phyloP scores from a whole-genome alignment of 2,888 invertebrate genomes.

The Sericinus montela region DNA sequence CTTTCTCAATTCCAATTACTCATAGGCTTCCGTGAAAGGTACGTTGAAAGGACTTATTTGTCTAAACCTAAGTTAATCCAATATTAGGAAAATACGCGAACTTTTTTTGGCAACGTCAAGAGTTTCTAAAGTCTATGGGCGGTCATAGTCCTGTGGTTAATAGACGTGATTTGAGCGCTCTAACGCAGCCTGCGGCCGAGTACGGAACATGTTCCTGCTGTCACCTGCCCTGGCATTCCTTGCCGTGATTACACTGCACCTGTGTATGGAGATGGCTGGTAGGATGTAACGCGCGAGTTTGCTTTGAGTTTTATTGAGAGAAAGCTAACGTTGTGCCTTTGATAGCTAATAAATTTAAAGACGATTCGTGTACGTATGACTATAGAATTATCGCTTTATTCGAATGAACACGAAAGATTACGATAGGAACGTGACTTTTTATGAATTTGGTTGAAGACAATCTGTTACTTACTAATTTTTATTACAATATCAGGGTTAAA shows the following conservation, averaged over 20 bases:
- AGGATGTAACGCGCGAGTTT: constrained; percentile 31
- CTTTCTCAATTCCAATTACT: too few relatives aligned
- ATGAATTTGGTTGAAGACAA: not conserved
- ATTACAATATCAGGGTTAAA: too few relatives aligned
- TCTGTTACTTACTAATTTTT: not conserved
- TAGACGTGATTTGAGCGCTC: constrained; percentile 72
- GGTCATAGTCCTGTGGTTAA: constrained; percentile 75
- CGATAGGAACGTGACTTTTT: not conserved
- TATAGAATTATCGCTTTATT: too few relatives aligned
- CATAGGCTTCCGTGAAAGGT: too few relatives aligned
- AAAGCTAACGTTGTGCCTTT: constrained; percentile 24
- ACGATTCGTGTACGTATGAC: not conserved
- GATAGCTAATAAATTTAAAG: constrained; percentile 8
- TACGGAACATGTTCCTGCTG: constrained; percentile 57
- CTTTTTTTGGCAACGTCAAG: too few relatives aligned
- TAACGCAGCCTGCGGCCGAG: constrained; percentile 46
- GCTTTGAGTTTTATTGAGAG: constrained; percentile 38
- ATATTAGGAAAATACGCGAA: too few relatives aligned
- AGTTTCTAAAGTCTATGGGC: constrained; percentile 41
- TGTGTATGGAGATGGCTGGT: constrained; percentile 33
- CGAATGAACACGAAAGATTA: not conserved
- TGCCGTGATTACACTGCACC: constrained; percentile 68
- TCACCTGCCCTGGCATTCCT: constrained; percentile 73
- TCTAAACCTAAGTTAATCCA: too few relatives aligned
- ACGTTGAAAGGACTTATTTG: too few relatives aligned